Evolutionary conservation across 2,113 vertebrate species (phyloP).

Genomic region (Mirounga angustirostris): DNA sequence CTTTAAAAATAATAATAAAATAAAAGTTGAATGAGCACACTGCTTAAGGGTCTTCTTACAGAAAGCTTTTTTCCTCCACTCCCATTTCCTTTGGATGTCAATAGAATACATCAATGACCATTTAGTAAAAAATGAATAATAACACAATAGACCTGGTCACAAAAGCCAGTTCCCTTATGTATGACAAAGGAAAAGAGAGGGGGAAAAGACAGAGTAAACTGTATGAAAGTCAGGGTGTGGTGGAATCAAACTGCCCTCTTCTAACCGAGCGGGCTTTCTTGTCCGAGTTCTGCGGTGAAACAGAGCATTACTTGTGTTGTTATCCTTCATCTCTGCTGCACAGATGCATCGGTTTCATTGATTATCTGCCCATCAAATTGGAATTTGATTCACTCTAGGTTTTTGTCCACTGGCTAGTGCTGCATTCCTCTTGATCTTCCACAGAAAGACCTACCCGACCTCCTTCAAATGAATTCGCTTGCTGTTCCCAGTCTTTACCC

Average conservation of each 20-base stretch:
- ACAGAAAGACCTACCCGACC: not conserved
- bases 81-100: not conserved
- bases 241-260: not conserved
- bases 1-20: not conserved
- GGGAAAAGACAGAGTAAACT: not conserved
- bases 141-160: not conserved
- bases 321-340: not conserved
- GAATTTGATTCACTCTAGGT: not conserved
- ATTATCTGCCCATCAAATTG: not conserved
- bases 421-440: not conserved
- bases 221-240: not conserved
- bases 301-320: not conserved
- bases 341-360: not conserved
- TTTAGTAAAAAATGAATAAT: not conserved
- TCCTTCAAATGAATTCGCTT: not conserved
- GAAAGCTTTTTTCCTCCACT: not conserved
- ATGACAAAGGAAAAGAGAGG: not conserved
- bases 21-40: not conserved
- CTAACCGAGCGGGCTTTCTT: not conserved
- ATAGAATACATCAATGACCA: not conserved
- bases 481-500: not conserved
- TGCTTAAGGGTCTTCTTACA: not conserved
- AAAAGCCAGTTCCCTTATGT: not conserved
- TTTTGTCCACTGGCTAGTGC: not conserved
- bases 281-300: not conserved